Base-by-base conservation (phyloP, 2,888 invertebrate species). In the Nyleta sp. region DNA sequence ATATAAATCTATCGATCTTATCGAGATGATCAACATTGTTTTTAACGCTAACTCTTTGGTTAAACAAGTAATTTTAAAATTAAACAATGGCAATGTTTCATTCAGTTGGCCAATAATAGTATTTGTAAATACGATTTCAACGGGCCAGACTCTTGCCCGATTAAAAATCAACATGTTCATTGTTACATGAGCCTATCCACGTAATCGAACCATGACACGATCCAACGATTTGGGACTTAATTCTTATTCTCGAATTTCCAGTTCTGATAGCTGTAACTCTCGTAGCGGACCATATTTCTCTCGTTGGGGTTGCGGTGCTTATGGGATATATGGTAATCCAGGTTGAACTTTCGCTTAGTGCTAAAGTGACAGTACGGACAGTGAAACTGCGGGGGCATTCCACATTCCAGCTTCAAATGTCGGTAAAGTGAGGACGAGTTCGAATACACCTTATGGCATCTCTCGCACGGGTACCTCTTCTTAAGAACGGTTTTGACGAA, bases 371-470 rank as follows among this genome's bases (percentile, higher is more conserved):
- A 91, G 76, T 88, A 87, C 2, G 88, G 87, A 71, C 91, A 91
- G 55, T 85, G 86, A 68, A 90, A 91, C 65, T 87, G 85, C 1
- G 91, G 91, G n/a, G 85, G 87, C 72, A 87, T 87, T 11, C 91
- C 91, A 77, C 91, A 91, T 80, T 91, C 91, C 67, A 88, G 85
- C 71, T 87, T 87, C 70, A 89, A 78, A 81, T 91, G 91, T 33
- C 90, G 87, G 22, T 85, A 83, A 42, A 91, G 88, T 59, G 93
- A 93, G 0, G 93, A 92, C 81, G 92, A 92, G 73, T 93, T 92
- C 78, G 93, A 91, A 86, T 94, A 94, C 77, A 92, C 92, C 90
- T 93, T 93, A 83, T 91, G 91, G 83, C 94, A 94, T 53, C 92
- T 91, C 75, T 88, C 89, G 85, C 93, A 93, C 0, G 81, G 83